A percentile compares a stretch with the other conserved stretches of the same genome.
These are phyloP conservation scores for Liopterus haemorrhoidalis DNA, from an alignment of 2,888 invertebrate genomes.

Conservation along the genomic window DNA sequence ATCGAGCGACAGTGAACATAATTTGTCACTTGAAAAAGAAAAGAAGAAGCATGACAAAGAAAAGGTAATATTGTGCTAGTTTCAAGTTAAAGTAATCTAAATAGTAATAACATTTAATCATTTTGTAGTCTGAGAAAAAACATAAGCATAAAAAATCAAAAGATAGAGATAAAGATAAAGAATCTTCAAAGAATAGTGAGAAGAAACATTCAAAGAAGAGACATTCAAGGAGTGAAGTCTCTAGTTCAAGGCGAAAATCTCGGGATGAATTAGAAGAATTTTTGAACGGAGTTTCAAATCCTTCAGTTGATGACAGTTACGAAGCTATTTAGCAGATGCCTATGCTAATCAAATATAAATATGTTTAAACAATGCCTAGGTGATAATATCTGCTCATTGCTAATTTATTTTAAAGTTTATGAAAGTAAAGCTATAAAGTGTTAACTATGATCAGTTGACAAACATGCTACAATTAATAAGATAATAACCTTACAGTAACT, in stretches of 20 bases:
- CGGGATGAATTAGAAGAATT: slow-evolving; percentile 58
- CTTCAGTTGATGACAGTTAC: slow-evolving; percentile 53
- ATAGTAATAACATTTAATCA: slow-evolving; percentile 7
- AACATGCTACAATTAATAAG: too few species aligned
- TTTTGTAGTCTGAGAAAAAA: slow-evolving; percentile 41
- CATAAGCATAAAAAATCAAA: slow-evolving; percentile 49
- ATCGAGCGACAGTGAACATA: slow-evolving; percentile 48
- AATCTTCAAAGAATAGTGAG: slow-evolving; percentile 32
- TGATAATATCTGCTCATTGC: too few species aligned
- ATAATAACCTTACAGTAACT: too few species aligned
- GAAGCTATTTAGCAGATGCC: slow-evolving; percentile 51
- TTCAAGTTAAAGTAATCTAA: slow-evolving; percentile 13
- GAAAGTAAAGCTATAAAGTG: too few species aligned
- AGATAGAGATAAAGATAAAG: slow-evolving; percentile 49
- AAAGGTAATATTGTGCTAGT: slow-evolving; percentile 40
- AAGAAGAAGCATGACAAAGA: slow-evolving; percentile 44
- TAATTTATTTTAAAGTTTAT: too few species aligned
- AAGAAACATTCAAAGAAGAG: slow-evolving; percentile 44
- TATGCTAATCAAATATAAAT: slow-evolving; percentile 22
- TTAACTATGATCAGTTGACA: too few species aligned
- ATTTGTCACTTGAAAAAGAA: slow-evolving; percentile 39
- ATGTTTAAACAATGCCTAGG: too few species aligned
- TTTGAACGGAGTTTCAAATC: slow-evolving; percentile 51
- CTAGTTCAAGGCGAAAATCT: slow-evolving; percentile 43
- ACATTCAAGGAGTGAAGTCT: slow-evolving; percentile 43